Percentiles rank a stretch among this genome's conserved stretches.
phyloP scores from a whole-genome alignment of 1,140 invertebrate species.

The Drosophila paulistorum region DNA sequence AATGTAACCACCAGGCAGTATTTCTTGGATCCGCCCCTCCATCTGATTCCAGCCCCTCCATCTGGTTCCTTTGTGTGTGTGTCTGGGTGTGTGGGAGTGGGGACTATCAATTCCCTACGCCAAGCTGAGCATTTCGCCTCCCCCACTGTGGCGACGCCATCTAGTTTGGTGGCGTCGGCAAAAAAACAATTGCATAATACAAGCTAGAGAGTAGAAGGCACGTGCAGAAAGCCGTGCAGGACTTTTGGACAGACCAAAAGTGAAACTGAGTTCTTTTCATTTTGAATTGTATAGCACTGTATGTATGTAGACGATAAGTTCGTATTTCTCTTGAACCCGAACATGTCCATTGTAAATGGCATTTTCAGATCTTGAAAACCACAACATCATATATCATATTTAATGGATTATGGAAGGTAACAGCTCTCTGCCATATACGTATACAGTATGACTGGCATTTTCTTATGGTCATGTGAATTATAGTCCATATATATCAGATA shows the following conservation, averaged over 20 bases:
- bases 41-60: no score
- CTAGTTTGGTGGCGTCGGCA: conserved; percentile 1
- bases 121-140: conserved; percentile 8
- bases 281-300: conserved; percentile 41
- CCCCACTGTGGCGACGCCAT: conserved; percentile 9
- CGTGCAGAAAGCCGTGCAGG: conserved; percentile 16
- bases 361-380: conserved; percentile 25
- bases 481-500: conserved; percentile 48
- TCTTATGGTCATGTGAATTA: conserved; percentile 59
- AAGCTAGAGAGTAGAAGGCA: conserved; percentile 7
- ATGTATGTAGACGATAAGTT: background rate
- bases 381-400: conserved; percentile 68
- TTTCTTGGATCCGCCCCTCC: no score
- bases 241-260: conserved; percentile 21
- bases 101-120: conserved; percentile 24
- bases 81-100: conserved; percentile 17
- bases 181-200: conserved; percentile 52
- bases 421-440: background rate
- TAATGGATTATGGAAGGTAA: conserved; percentile 66
- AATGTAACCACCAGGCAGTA: no score
- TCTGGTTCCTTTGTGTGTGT: conserved; percentile 8
- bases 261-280: conserved; percentile 39
- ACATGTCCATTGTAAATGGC: conserved; percentile 26
- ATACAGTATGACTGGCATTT: conserved; percentile 14
- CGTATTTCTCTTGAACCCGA: conserved; percentile 15